A percentile compares a stretch with the other conserved stretches of the same genome.
Evolutionary conservation across 2,888 invertebrate genomes (phyloP).

Genomic region (Palloptera scutellata): DNA sequence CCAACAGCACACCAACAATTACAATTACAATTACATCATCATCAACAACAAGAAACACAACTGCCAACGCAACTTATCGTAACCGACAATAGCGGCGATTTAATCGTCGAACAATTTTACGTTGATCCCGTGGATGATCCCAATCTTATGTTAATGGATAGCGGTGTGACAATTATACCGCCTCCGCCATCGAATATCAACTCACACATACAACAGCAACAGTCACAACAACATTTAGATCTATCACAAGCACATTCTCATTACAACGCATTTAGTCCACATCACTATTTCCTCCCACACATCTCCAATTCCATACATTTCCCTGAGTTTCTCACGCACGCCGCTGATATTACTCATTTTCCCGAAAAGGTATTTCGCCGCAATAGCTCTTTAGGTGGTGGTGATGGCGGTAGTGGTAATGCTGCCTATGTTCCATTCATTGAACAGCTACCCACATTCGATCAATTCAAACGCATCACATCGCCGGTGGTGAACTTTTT

Average conservation of each 20-base stretch:
- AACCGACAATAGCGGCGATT: conserved; percentile 54
- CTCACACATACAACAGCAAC: conserved; percentile 40
- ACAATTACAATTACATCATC: conserved; percentile 33
- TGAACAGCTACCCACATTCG: conserved; percentile 51
- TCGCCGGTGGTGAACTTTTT: conserved; percentile 62
- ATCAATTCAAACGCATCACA: conserved; percentile 60
- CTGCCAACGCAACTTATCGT: conserved; percentile 54
- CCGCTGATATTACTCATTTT: conserved; percentile 57
- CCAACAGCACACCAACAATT: conserved; percentile 31
- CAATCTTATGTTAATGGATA: conserved; percentile 34
- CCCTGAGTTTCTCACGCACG: conserved; percentile 57
- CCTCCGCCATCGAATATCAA: conserved; percentile 38
- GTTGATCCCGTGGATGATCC: conserved; percentile 39
- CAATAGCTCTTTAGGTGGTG: conserved; percentile 49
- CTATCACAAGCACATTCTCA: conserved; percentile 34
- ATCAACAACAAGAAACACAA: conserved; percentile 45
- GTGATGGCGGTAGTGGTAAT: conserved; percentile 39
- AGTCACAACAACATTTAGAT: conserved; percentile 42
- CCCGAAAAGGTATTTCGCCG: conserved; percentile 52
- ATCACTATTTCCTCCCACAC: conserved; percentile 42
- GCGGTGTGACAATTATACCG: conserved; percentile 39
- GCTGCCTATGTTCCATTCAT: conserved; percentile 33
- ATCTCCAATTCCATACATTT: conserved; percentile 50
- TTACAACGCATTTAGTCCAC: conserved; percentile 46
- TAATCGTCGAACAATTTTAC: conserved; percentile 54